Evolutionary conservation across 1,140 invertebrate species (phyloP).

Genomic region (Pachypeltis micranthus): DNA sequence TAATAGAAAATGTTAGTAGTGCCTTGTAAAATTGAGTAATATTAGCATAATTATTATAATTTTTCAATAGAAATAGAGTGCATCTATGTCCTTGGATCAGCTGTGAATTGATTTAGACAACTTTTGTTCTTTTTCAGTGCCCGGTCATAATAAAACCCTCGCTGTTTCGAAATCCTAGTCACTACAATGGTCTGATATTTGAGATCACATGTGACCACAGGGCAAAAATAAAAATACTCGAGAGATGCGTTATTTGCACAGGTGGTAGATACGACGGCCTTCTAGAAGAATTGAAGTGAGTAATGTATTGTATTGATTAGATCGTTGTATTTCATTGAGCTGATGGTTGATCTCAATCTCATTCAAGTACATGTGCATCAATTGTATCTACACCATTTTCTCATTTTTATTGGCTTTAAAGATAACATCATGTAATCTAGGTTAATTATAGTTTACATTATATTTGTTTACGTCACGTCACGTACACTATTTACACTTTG

Average conservation of each 20-base stretch:
- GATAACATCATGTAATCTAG: no score
- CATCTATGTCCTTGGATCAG: background rate
- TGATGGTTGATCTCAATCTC: no score
- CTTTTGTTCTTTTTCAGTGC: slow-evolving; percentile 37
- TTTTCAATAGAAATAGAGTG: background rate
- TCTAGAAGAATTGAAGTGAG: slow-evolving; percentile 33
- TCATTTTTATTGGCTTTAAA: no score
- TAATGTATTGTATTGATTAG: slow-evolving; percentile 21
- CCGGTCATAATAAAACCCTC: slow-evolving; percentile 48
- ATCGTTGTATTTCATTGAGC: slow-evolving; percentile 15
- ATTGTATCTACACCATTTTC: no score
- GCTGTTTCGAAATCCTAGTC: slow-evolving; percentile 48
- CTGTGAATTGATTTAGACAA: slow-evolving; percentile 1
- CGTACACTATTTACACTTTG: no score
- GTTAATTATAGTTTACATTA: no score
- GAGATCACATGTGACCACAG: slow-evolving; percentile 53
- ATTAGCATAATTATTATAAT: no score
- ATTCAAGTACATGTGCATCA: no score
- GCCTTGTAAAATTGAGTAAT: no score
- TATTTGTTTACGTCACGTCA: no score
- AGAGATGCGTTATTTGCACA: slow-evolving; percentile 48
- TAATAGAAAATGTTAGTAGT: no score
- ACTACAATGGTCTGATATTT: slow-evolving; percentile 59
- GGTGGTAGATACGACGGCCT: slow-evolving; percentile 48
- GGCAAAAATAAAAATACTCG: slow-evolving; percentile 42